phyloP scores from a whole-genome alignment of 2,888 invertebrate species.

The Elysia crispata region DNA sequence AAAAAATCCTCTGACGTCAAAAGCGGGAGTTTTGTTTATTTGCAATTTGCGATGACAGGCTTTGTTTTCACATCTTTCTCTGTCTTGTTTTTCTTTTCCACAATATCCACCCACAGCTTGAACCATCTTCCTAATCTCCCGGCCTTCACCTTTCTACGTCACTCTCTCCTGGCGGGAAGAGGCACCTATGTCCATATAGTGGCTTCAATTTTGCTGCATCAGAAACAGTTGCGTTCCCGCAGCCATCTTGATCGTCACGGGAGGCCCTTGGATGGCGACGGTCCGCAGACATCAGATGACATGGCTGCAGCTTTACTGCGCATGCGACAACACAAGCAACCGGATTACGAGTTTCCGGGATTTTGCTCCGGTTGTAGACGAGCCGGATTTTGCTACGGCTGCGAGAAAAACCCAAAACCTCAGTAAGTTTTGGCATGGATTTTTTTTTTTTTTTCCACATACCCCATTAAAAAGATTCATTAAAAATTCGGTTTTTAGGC shows the following conservation, averaged over 20 bases:
- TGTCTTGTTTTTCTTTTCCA: no score
- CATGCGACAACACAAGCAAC: no score
- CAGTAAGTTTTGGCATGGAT: slow-evolving; percentile 66
- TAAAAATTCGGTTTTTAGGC: no score
- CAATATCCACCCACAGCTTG: slow-evolving; percentile 56
- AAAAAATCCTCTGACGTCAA: no score
- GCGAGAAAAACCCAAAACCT: slow-evolving; percentile 65
- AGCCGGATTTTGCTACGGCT: slow-evolving; percentile 71
- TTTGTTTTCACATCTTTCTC: no score
- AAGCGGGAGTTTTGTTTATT: no score
- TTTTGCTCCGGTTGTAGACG: slow-evolving; percentile 68
- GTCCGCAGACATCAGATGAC: slow-evolving; percentile 52
- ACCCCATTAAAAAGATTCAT: no score
- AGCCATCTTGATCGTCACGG: no score
- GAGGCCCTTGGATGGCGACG: no score
- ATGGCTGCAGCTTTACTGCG: slow-evolving; percentile 52
- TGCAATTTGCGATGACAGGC: no score
- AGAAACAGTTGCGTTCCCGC: slow-evolving; percentile 52
- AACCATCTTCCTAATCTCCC: slow-evolving; percentile 62
- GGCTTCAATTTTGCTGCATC: slow-evolving; percentile 62
- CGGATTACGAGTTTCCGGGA: slow-evolving; percentile 65
- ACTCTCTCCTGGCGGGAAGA: slow-evolving; percentile 54
- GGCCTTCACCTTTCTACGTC: slow-evolving; percentile 63
- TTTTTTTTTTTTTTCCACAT: no score
- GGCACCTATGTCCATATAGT: slow-evolving; percentile 67